Conservation (phyloP, 2,797 vertebrate species). For the Lagocephalus sceleratus region DNA sequence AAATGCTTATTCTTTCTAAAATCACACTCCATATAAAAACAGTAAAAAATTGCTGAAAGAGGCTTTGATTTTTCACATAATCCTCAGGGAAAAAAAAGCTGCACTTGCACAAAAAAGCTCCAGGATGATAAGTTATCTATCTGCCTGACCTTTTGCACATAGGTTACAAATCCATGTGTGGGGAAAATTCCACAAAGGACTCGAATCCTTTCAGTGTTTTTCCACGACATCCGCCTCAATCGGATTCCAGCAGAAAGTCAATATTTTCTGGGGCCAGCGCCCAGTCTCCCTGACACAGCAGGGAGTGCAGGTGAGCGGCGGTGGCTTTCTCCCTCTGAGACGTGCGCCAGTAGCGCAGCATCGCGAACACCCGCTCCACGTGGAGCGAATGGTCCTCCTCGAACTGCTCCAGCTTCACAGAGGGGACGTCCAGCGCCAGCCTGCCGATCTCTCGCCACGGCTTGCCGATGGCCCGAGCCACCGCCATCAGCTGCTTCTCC, state of each 20-base stretch:
- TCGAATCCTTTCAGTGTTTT: slow-evolving; percentile 4
- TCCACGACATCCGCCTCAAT: slow-evolving; percentile 17
- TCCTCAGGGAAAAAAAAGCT: slow-evolving; percentile 1
- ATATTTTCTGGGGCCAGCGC: slow-evolving; percentile 53
- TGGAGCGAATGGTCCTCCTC: slow-evolving; percentile 61
- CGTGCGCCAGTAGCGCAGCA: slow-evolving; percentile 66
- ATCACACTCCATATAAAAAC: background rate
- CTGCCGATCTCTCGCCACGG: slow-evolving; percentile 73
- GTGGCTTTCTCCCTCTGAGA: slow-evolving; percentile 60
- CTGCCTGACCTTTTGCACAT: background rate
- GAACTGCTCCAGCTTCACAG: slow-evolving; percentile 71
- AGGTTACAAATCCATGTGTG: background rate
- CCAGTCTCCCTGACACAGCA: slow-evolving; percentile 59
- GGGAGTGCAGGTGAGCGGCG: slow-evolving; percentile 54
- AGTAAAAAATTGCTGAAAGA: background rate
- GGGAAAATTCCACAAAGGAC: background rate
- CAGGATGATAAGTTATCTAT: background rate
- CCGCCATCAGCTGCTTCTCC: slow-evolving; percentile 74
- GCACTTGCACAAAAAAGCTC: background rate
- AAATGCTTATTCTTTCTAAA: background rate
- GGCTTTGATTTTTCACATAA: background rate
- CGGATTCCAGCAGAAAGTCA: slow-evolving; percentile 53
- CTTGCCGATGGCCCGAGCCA: slow-evolving; percentile 60
- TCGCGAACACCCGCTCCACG: slow-evolving; percentile 68
- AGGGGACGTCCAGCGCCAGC: slow-evolving; percentile 56